These are phyloP conservation scores for Pyxicephalus adspersus DNA, from an alignment of 2,113 vertebrate genomes.

Conservation along the genomic window DNA sequence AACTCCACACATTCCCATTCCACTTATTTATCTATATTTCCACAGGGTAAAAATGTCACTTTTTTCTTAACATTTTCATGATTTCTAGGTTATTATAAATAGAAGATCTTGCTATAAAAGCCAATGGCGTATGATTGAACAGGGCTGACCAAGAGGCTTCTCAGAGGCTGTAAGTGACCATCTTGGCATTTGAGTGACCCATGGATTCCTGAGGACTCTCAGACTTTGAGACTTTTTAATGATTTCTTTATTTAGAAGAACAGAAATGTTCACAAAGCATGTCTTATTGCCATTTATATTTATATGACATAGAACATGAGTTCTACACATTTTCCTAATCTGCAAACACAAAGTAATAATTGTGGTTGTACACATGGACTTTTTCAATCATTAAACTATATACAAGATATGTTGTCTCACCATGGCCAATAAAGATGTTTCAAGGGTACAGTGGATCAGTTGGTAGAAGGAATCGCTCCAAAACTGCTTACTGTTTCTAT, in stretches of 20 bases:
- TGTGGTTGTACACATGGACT: no score
- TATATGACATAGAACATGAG: not conserved
- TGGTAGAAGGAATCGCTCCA: no score
- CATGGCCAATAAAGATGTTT: no score
- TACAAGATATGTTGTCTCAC: no score
- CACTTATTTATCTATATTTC: not conserved
- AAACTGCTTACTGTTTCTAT: no score
- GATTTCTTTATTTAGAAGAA: no score
- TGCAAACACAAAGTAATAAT: no score
- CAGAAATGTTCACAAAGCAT: not conserved
- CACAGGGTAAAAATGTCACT: conserved; percentile 14
- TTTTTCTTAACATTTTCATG: not conserved
- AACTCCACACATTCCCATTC: conserved; percentile 2
- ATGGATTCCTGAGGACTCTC: no score
- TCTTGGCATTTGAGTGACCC: not conserved
- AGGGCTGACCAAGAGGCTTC: not conserved
- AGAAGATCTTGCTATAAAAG: not conserved
- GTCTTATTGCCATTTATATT: not conserved
- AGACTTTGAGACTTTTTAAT: conserved; percentile 3
- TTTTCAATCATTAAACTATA: no score
- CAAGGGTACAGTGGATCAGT: no score
- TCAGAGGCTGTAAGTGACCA: not conserved
- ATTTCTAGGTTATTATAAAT: not conserved
- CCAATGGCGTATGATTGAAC: not conserved
- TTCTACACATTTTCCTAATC: no score